A percentile compares a stretch with the other conserved stretches of the same genome.
These are phyloP conservation scores for Tenthredo livida DNA, from an alignment of 2,888 invertebrate species.

Conservation along the genomic window DNA sequence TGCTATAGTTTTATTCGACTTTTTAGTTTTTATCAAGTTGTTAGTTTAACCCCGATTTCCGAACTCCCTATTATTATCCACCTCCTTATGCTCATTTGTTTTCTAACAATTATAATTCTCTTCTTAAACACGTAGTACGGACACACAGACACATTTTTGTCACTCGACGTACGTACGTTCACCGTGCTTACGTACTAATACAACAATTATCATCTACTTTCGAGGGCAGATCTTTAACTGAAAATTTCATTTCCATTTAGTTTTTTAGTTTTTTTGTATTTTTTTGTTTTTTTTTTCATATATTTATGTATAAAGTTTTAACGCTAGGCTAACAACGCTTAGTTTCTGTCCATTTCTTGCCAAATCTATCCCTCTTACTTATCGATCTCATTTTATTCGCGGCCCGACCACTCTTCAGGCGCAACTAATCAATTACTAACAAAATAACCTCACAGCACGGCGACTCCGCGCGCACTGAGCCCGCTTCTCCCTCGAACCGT, in stretches of 20 bases:
- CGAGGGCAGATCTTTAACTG: slow-evolving; percentile 2
- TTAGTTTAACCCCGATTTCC: background rate
- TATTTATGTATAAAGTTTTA: slow-evolving; percentile 10
- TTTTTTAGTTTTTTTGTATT: background rate
- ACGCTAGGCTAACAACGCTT: slow-evolving; percentile 13
- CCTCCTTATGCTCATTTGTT: background rate
- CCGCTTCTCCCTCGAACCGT: slow-evolving; percentile 56
- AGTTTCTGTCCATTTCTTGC: slow-evolving; percentile 49
- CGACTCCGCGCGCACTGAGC: slow-evolving; percentile 71
- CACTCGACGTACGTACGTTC: background rate
- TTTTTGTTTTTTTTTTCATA: background rate
- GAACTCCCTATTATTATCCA: background rate
- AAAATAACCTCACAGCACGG: slow-evolving; percentile 66
- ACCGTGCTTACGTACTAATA: background rate
- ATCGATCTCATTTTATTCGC: slow-evolving; percentile 69
- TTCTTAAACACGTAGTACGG: background rate
- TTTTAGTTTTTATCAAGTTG: background rate
- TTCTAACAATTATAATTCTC: background rate
- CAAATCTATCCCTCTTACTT: slow-evolving; percentile 46
- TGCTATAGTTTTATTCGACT: background rate
- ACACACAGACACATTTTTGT: slow-evolving; percentile 1
- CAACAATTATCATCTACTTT: slow-evolving; percentile 2
- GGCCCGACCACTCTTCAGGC: slow-evolving; percentile 25
- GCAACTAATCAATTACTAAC: slow-evolving; percentile 20
- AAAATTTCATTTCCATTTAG: background rate